Evolutionary conservation across 1,140 invertebrate genomes (phyloP), one percentile per base, ranked within the genome.

Genomic region (Ganaspis sp.): DNA sequence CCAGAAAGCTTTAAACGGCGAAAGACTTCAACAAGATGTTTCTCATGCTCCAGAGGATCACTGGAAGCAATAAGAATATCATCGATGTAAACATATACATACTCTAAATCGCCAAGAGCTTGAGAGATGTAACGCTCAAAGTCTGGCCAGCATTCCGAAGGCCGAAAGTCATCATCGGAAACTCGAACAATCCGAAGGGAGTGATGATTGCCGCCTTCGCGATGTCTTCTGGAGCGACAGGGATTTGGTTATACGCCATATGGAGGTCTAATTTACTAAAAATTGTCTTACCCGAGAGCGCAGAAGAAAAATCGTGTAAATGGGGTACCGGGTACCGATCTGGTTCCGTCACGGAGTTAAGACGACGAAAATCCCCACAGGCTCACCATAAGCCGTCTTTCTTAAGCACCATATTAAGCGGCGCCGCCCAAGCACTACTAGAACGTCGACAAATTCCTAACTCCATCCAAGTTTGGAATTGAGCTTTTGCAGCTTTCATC

Each of bases 241-340:
- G 87, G 0, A 91, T 84, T 29, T 90, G 92, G 83, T 91, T 89
- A 78, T 90, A 94, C 1, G 40, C 40, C 40, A 45, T 45, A 4
- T 45, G 15, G 4, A 45, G 40, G 0, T 94, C 92, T 1, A 94
- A 73, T 4, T 84, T 84, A 1, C 87, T 88, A 78, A 93, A 79
- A 4, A 79, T 40, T 4, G 9, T 53, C 1, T 19, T 69, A 1
- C 71, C 71, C 29, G 70, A 23, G 0, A 79, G 11, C 2, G 11
- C 34, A 0, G 19, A 1, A 12, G 71, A 93, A 53, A 88, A 85
- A 38, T 42, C 45, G 0, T 70, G 71, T 2, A 75, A 53, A 15
- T 64, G 21, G n/a, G 74, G 71, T 5, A 74, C 45, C 4, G 73
- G 34, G 54, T 81, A 81, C 21, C 42, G 38, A 29, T 81, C 80